Conservation (phyloP, 2,888 invertebrate genomes). For the Bombylius discolor region DNA sequence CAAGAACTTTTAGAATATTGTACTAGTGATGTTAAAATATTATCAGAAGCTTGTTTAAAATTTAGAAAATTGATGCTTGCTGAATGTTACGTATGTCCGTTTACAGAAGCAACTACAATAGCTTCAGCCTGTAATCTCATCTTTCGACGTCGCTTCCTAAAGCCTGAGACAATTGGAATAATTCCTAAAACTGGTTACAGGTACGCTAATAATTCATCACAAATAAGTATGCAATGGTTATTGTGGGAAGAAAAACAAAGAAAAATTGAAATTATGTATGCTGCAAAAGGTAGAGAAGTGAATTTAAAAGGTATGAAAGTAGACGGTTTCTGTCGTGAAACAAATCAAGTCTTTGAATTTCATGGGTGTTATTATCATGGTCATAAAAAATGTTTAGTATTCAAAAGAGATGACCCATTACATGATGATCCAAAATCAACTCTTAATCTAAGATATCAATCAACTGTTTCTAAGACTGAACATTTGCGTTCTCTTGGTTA, state of each 20-base stretch:
- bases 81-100: conserved; percentile 1
- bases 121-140: conserved; percentile 1
- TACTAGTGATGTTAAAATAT: conserved; percentile 3
- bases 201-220: background rate
- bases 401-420: too few species aligned
- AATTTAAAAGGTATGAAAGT: too few species aligned
- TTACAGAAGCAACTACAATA: background rate
- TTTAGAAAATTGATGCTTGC: conserved; percentile 1
- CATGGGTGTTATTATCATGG: too few species aligned
- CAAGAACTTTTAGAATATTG: conserved; percentile 2
- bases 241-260: background rate
- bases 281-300: background rate
- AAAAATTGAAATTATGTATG: background rate
- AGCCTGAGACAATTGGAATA: background rate
- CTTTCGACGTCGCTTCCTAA: background rate
- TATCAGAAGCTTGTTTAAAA: conserved; percentile 4
- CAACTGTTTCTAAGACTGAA: too few species aligned
- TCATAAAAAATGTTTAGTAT: too few species aligned
- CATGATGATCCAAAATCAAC: too few species aligned
- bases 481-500: too few species aligned
- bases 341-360: too few species aligned
- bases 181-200: background rate
- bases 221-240: background rate
- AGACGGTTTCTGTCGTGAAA: too few species aligned
- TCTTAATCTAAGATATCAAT: too few species aligned